A percentile compares a stretch with the other conserved stretches of the same genome.
Evolutionary conservation across 1,140 invertebrate species (phyloP).

Genomic region (Meloidogyne exigua): DNA sequence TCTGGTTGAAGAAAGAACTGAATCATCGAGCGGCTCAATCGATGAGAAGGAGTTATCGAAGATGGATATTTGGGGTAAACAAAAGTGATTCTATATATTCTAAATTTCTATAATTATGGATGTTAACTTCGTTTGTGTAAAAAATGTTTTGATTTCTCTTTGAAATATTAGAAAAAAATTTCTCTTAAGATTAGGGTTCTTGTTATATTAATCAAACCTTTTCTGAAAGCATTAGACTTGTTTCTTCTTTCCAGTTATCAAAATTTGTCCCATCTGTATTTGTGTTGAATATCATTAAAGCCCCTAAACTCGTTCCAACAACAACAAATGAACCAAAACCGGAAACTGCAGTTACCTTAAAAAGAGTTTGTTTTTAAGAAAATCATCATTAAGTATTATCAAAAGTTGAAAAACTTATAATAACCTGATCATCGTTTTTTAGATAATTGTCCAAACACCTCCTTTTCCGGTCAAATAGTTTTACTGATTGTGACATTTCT

Average conservation of each 20-base stretch:
- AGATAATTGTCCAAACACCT: conserved; percentile 5
- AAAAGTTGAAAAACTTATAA: neutral
- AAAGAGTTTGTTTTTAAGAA: neutral
- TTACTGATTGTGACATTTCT: conserved; percentile 12
- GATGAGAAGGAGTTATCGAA: neutral
- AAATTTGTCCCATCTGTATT: neutral
- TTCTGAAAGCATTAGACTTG: neutral
- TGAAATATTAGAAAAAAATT: too few relatives aligned
- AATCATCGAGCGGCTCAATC: neutral
- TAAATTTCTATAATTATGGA: neutral
- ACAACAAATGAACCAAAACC: conserved; percentile 10
- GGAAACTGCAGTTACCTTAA: conserved; percentile 15
- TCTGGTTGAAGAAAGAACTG: neutral
- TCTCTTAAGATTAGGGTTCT: too few relatives aligned
- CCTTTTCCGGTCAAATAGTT: conserved; percentile 26
- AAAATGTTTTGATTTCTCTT: too few relatives aligned
- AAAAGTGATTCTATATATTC: neutral
- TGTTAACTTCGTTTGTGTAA: too few relatives aligned
- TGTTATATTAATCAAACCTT: neutral
- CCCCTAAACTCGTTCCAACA: conserved; percentile 2
- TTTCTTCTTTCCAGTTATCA: neutral
- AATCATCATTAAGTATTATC: neutral
- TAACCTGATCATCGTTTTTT: conserved; percentile 5
- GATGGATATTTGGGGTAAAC: neutral
- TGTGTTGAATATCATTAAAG: conserved; percentile 19